Percentiles rank a stretch among this genome's conserved stretches.
Evolutionary conservation across 2,888 invertebrate genomes (phyloP).

Genomic region (Mystacides longicornis): DNA sequence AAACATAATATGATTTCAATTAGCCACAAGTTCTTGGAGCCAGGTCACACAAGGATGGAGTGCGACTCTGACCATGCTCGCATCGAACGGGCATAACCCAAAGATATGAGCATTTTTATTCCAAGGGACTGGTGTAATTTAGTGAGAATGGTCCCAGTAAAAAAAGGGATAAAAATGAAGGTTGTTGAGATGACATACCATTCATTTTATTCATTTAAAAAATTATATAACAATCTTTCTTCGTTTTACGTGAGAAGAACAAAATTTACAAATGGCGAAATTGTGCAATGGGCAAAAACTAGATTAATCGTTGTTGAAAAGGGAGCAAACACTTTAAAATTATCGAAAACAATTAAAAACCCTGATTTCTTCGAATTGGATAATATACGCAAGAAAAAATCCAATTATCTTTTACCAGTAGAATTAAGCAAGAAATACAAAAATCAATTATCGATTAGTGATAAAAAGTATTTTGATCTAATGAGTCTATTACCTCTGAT

Average conservation of each 20-base stretch:
- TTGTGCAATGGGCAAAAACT: not conserved
- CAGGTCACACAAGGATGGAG: slow-evolving; percentile 1
- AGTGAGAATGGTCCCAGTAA: slow-evolving; percentile 3
- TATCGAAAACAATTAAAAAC: not conserved
- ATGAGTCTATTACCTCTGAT: not conserved
- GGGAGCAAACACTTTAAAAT: not conserved
- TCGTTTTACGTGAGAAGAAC: not conserved
- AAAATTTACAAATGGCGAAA: not conserved
- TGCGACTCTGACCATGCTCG: slow-evolving; percentile 3
- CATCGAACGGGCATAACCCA: slow-evolving; percentile 2
- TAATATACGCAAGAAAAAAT: not conserved
- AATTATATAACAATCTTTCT: not conserved
- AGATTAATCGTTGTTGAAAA: not conserved
- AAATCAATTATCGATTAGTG: not conserved
- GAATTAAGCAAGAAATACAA: not conserved
- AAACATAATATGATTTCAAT: not conserved
- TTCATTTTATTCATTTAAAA: not conserved
- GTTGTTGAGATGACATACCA: not conserved
- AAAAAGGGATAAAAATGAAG: slow-evolving; percentile 3
- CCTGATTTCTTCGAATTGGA: not conserved
- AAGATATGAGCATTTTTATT: slow-evolving; percentile 3
- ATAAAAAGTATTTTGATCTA: not conserved
- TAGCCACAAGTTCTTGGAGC: slow-evolving; percentile 1
- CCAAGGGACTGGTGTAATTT: not conserved
- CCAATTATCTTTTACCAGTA: not conserved